Base-by-base conservation (phyloP, 2,888 invertebrate species). In the Apamea epomidion region DNA sequence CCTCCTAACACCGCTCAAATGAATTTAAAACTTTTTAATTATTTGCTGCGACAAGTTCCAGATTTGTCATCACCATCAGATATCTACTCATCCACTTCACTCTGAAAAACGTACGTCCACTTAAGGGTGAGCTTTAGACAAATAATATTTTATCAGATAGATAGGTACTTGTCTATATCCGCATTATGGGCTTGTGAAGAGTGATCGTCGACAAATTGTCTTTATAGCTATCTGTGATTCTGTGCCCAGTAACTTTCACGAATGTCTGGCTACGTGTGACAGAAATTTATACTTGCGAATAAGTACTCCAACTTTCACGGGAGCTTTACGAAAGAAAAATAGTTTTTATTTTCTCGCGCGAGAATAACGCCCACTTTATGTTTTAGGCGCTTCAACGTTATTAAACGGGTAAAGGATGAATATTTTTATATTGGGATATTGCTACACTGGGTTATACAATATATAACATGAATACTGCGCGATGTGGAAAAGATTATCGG, bases 21-120 rank as follows among this genome's bases (percentile, higher is more conserved):
- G 92, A 94, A 94, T 94, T 92, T 91, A 91, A 87, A 94, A 95
- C 94, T 94, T 95, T 95, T 95, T 94, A 95, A 95, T 95, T 94
- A 95, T 95, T 93, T 91, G 90, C 91, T 88, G 87, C 90, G 91
- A 92, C 91, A 92, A 91, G 91, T 84, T 90, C 90, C 90, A 90
- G 92, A 93, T 92, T 92, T 92, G 92, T 93, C 92, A 90, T 90
- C 82, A 78, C 76, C 82, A 82, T 86, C 80, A 79, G 84, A 80
- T 83, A 80, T 81, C 77, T 58, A 58, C 72, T 81, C 25, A 32
- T 51, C 42, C 32, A 58, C 37, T 81, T 76, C 45, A 54, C 25
- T n/a, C 37, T 48, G 37, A 84, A 69, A 84, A 62, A 42, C 37
- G 54, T 7, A 45, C 16, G 60, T 37, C 25, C 45, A 25, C 45